Evolutionary conservation across 2,888 invertebrate genomes (phyloP).

Genomic region (Temnothorax ravouxi): DNA sequence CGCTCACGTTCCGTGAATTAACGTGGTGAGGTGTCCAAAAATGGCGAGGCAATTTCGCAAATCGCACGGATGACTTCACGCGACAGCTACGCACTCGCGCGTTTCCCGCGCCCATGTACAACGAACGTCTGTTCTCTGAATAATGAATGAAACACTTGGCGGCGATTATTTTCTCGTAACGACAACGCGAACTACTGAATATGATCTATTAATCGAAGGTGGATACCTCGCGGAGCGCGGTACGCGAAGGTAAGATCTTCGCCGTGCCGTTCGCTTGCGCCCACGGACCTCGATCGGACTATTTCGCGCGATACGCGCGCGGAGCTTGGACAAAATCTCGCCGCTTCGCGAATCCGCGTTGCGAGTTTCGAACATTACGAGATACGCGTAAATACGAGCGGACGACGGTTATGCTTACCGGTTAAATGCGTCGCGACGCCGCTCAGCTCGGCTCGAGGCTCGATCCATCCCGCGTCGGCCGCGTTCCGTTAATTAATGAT

Average conservation of each 20-base stretch:
- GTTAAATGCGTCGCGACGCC: background rate
- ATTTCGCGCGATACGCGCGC: background rate
- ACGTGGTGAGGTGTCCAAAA: background rate
- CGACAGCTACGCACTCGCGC: background rate
- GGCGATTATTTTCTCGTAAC: background rate
- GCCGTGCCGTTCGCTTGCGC: background rate
- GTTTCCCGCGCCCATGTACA: background rate
- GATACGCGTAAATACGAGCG: background rate
- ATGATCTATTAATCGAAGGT: background rate
- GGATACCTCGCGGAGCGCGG: background rate
- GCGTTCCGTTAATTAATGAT: background rate
- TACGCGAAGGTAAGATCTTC: background rate
- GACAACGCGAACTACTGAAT: background rate
- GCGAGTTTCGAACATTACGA: background rate
- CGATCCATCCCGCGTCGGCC: background rate
- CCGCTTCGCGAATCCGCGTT: background rate
- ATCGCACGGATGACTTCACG: background rate
- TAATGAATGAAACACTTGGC: background rate
- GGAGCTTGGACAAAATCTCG: background rate
- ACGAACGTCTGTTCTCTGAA: background rate
- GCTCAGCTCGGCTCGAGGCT: no score
- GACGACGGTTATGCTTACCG: background rate
- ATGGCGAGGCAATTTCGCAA: no score
- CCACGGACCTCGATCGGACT: background rate
- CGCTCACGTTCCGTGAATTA: background rate